phyloP scores from a whole-genome alignment of 2,113 vertebrate species.

The human (Homo sapiens) region GRCh38 chr5:118551001-118551500 shows the following conservation, averaged over 20 bases:
- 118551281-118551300: background rate
- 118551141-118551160: background rate
- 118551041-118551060: background rate
- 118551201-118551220: background rate
- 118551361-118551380: background rate
- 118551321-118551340: background rate
- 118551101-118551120: background rate
- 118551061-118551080: background rate
- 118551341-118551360: background rate
- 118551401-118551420: background rate
- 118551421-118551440: fast-evolving
- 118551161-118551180: background rate
- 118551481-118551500: background rate
- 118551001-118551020: background rate
- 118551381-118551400: background rate
- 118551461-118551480: background rate
- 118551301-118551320: background rate
- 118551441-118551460: background rate
- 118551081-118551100: background rate
- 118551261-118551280: background rate
- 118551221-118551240: background rate
- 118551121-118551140: background rate
- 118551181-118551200: background rate
- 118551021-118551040: background rate
- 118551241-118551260: background rate